Percentiles rank a stretch among this genome's conserved stretches.
These are phyloP conservation scores for Numenius phaeopus DNA, from an alignment of 2,797 vertebrate genomes.

Conservation along the genomic window DNA sequence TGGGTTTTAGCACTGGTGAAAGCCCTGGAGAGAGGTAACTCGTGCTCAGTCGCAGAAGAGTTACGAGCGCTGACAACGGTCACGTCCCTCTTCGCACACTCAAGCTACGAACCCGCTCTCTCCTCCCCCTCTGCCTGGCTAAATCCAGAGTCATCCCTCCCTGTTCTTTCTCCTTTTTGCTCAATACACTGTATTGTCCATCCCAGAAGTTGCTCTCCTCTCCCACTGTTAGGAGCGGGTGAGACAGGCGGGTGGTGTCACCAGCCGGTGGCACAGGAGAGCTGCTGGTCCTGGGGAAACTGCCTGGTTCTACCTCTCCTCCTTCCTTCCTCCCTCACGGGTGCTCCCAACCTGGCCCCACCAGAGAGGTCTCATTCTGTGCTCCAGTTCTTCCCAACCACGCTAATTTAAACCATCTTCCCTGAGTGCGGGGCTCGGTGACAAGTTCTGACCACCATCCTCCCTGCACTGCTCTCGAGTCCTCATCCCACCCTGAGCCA, in stretches of 20 bases:
- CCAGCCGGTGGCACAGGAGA: not conserved
- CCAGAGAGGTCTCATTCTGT: not conserved
- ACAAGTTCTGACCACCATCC: not conserved
- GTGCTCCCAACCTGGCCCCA: rapidly evolving
- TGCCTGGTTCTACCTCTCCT: not conserved
- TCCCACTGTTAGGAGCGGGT: rapidly evolving
- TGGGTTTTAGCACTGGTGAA: not conserved
- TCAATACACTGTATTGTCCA: not conserved
- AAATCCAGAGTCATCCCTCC: not conserved
- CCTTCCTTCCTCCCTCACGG: not conserved
- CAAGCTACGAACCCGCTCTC: rapidly evolving
- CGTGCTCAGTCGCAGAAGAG: not conserved
- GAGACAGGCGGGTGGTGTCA: not conserved
- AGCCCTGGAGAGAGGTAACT: not conserved
- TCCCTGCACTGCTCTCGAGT: not conserved
- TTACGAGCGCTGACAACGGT: not conserved
- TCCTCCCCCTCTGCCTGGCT: not conserved
- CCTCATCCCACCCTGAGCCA: not conserved
- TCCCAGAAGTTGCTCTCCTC: not conserved
- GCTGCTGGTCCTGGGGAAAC: not conserved
- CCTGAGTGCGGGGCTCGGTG: rapidly evolving
- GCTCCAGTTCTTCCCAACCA: not conserved
- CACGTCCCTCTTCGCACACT: not conserved
- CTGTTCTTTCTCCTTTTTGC: not conserved
- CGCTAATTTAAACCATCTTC: not conserved